Conservation (phyloP, 2,797 vertebrate species). For the Tiaroga cobitis region DNA sequence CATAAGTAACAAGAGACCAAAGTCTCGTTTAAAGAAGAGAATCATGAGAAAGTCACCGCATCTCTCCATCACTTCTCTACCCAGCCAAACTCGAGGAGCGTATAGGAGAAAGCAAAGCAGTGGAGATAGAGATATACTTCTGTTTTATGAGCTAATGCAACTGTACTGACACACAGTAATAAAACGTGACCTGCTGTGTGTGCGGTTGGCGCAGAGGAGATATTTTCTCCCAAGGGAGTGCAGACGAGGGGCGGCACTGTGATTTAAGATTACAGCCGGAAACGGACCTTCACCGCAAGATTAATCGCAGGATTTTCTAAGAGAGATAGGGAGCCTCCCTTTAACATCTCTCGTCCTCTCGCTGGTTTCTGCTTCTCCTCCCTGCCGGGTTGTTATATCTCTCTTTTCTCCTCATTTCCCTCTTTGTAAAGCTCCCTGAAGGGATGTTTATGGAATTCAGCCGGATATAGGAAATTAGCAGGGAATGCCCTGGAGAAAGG, state of each 20-base stretch:
- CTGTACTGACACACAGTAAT: constrained; percentile 38
- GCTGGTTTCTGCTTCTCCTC: constrained; percentile 2
- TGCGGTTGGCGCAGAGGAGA: constrained; percentile 35
- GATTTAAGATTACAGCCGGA: constrained; percentile 58
- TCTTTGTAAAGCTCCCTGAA: constrained; percentile 38
- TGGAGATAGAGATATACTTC: constrained; percentile 37
- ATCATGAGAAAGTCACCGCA: neutral
- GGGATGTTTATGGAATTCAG: constrained; percentile 48
- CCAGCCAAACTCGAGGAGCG: neutral
- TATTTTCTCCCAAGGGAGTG: constrained; percentile 45
- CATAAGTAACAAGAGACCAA: neutral
- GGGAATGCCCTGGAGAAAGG: neutral
- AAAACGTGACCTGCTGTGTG: constrained; percentile 45
- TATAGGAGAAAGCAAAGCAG: neutral
- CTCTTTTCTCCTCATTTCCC: constrained; percentile 28
- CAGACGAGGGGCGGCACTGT: constrained; percentile 29
- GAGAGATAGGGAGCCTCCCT: constrained; percentile 5
- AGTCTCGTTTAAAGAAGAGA: neutral
- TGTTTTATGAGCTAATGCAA: constrained; percentile 51
- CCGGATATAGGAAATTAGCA: constrained; percentile 39
- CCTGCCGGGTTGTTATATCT: constrained; percentile 25
- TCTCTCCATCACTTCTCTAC: neutral
- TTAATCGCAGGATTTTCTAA: constrained; percentile 50
- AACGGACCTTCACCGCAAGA: constrained; percentile 48
- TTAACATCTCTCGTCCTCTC: constrained; percentile 30